Base-by-base conservation (phyloP, 1,140 invertebrate species). In the Leptestheria dahalacensis region DNA sequence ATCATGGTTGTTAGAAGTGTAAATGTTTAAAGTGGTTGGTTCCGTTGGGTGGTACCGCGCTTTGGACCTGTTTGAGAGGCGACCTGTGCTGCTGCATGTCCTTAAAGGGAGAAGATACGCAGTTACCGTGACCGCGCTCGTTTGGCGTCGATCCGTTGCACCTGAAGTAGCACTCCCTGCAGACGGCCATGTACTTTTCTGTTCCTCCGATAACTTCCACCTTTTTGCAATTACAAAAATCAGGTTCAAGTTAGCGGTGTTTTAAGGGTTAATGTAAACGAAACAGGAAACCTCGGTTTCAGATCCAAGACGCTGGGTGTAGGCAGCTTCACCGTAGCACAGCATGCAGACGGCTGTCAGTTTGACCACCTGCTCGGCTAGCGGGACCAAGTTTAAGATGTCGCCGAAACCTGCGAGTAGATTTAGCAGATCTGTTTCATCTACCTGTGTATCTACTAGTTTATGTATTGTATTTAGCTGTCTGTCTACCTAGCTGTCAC, bases 361-460 rank as follows among this genome's bases (percentile, higher is more conserved):
- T 65, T 82, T 83, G 10, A 78, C 71, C 21, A 83, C 76, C 67
- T 71, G 76, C 67, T 82, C 81, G n/a, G 80, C 75, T n/a, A 79
- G 62, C 21, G 81, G 79, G n/a, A 82, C 75, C n/a, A 82, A 66
- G 28, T 75, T 69, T 3, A 82, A 64, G 26, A 81, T 79, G 61
- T 77, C 70, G n/a, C 74, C 73, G 69, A 83, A 82, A 9, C 74
- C 75, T 71, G 75, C 63, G 68, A 28, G 4, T 1, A 29, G 21
- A 55, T 6, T 23, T 23, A 41, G 15, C 15, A 41, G n/a, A n/a
- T n/a, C n/a, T n/a, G n/a, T n/a, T n/a, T n/a, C n/a, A n/a, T n/a
- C n/a, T n/a, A n/a, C n/a, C n/a, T n/a, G n/a, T n/a, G n/a, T n/a
- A n/a, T n/a, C n/a, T n/a, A n/a, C n/a, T n/a, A n/a, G n/a, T n/a